phyloP scores from a whole-genome alignment of 1,140 invertebrate genomes.

The Wiebesia pumilae region DNA sequence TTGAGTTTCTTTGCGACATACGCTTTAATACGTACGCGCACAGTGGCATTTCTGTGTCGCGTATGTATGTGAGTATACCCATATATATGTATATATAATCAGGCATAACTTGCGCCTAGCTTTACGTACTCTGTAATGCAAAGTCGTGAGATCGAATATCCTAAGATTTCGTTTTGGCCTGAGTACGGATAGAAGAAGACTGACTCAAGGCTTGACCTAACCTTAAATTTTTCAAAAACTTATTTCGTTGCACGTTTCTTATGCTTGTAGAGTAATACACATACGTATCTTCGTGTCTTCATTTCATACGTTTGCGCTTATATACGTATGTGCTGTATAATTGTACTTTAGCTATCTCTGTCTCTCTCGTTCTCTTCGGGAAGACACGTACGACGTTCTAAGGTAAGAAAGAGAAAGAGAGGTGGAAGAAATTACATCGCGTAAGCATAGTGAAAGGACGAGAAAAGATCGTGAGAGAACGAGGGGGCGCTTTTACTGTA shows the following conservation, averaged over 20 bases:
- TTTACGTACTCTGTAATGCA: not conserved
- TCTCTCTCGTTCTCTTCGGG: conserved; percentile 16
- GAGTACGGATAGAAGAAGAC: not conserved
- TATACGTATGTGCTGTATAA: not conserved
- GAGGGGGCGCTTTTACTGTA: conserved; percentile 6
- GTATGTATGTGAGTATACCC: not conserved
- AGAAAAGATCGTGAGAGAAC: conserved; percentile 17
- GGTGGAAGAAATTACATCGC: conserved; percentile 41
- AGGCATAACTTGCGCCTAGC: not conserved
- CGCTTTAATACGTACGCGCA: not conserved
- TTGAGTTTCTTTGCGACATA: not conserved
- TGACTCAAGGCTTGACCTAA: conserved; percentile 1
- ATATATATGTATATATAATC: not conserved
- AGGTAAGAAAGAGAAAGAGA: not conserved
- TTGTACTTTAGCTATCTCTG: not conserved
- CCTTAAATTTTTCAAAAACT: conserved; percentile 14
- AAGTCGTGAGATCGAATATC: not conserved
- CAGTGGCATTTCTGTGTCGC: not conserved
- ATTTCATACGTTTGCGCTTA: not conserved
- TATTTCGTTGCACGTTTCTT: not conserved
- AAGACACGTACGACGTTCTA: conserved; percentile 25
- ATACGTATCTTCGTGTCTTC: too few species aligned
- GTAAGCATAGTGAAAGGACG: conserved; percentile 39
- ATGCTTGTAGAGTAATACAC: not conserved
- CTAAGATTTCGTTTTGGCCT: not conserved